Evolutionary conservation across 2,888 invertebrate genomes (phyloP).

Genomic region (Megalurothrips usitatus): DNA sequence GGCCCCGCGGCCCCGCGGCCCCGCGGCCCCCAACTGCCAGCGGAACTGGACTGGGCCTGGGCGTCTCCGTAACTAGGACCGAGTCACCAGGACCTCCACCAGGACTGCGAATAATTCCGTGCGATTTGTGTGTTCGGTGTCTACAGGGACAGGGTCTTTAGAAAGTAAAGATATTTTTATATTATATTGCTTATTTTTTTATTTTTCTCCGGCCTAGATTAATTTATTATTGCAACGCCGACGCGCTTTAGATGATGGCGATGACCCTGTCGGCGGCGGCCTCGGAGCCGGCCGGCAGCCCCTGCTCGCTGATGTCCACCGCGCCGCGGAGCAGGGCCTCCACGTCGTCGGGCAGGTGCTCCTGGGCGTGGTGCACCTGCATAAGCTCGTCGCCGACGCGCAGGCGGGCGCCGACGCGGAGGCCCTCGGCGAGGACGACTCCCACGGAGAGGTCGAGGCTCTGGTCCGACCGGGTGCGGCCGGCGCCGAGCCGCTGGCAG

Average conservation of each 20-base stretch:
- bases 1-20: no score
- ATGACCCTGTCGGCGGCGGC: neutral
- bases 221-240: no score
- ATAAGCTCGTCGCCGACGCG: neutral
- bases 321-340: neutral
- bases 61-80: no score
- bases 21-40: no score
- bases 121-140: no score
- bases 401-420: neutral
- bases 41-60: no score
- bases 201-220: no score
- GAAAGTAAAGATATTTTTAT: no score
- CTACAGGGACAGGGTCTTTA: no score
- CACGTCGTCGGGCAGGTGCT: neutral
- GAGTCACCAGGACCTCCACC: no score
- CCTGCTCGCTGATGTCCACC: neutral
- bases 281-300: neutral
- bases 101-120: no score
- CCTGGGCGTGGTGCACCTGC: neutral
- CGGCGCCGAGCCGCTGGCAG: conserved; percentile 5
- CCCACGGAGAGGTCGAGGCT: neutral
- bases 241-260: neutral
- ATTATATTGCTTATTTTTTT: no score
- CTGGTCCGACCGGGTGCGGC: neutral
- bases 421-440: neutral